These are phyloP conservation scores for Drosophila heteroneura DNA, from an alignment of 2,888 invertebrate genomes.

Conservation along the genomic window DNA sequence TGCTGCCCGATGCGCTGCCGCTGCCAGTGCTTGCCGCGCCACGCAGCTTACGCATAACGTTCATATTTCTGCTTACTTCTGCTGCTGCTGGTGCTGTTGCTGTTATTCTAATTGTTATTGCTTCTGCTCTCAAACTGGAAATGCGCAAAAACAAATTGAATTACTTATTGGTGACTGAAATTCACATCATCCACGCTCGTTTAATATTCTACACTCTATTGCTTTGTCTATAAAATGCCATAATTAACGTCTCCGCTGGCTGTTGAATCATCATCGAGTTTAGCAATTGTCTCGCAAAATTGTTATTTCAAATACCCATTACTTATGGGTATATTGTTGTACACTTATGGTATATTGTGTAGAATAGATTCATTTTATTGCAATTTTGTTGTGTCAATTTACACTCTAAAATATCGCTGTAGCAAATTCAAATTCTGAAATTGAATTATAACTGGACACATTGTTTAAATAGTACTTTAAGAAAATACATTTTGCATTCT, in stretches of 20 bases:
- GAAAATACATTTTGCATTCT: not conserved
- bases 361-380: not conserved
- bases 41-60: constrained; percentile 96
- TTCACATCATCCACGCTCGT: constrained; percentile 49
- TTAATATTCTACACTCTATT: constrained; percentile 41
- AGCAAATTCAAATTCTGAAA: not conserved
- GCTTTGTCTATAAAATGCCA: constrained; percentile 22
- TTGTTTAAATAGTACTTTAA: not conserved
- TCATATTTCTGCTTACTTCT: constrained; percentile 87
- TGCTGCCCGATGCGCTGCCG: constrained; percentile 70
- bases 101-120: constrained; percentile 6
- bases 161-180: constrained; percentile 24
- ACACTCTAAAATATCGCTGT: not conserved
- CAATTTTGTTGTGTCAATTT: not conserved
- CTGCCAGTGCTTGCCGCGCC: constrained; percentile 68
- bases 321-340: not conserved
- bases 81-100: constrained; percentile 10
- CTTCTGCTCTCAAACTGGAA: constrained; percentile 50
- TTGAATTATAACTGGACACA: not conserved
- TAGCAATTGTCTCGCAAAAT: constrained; percentile 35
- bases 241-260: constrained; percentile 40
- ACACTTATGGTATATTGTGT: not conserved
- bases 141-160: constrained; percentile 37
- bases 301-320: constrained; percentile 22
- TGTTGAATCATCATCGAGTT: constrained; percentile 47